Percentiles rank a stretch among this genome's conserved stretches.
These are phyloP conservation scores for Lagopus muta DNA, from an alignment of 2,113 vertebrate genomes.

Conservation along the genomic window DNA sequence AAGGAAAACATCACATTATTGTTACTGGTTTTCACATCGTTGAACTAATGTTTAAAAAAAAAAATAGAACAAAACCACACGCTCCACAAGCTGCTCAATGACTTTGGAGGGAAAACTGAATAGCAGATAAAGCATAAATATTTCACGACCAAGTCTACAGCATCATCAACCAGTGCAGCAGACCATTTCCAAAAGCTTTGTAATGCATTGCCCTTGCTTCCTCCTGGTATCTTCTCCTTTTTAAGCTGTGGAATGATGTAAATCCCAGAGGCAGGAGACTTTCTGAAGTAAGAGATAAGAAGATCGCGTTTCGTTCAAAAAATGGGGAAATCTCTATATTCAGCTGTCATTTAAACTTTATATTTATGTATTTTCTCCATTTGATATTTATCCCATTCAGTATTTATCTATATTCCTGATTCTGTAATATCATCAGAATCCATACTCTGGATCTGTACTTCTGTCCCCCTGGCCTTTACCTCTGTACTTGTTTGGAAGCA, in stretches of 20 bases:
- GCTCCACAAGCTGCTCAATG: constrained; percentile 19
- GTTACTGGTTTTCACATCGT: background rate
- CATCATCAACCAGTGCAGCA: background rate
- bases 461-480: background rate
- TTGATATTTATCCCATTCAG: too few species aligned
- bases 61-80: constrained; percentile 13
- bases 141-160: background rate
- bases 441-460: background rate
- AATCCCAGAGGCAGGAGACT: background rate
- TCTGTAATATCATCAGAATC: background rate
- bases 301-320: background rate
- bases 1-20: constrained; percentile 1
- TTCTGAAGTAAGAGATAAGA: background rate
- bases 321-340: background rate
- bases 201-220: background rate
- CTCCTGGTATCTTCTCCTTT: background rate
- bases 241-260: background rate
- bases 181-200: background rate
- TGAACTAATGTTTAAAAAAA: background rate
- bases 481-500: background rate
- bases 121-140: background rate
- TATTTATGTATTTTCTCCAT: background rate
- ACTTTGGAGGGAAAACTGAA: background rate
- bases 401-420: too few species aligned
- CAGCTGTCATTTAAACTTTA: background rate